A percentile compares a stretch with the other conserved stretches of the same genome.
Evolutionary conservation across 2,113 vertebrate species (phyloP).

Genomic region (Calypte anna): DNA sequence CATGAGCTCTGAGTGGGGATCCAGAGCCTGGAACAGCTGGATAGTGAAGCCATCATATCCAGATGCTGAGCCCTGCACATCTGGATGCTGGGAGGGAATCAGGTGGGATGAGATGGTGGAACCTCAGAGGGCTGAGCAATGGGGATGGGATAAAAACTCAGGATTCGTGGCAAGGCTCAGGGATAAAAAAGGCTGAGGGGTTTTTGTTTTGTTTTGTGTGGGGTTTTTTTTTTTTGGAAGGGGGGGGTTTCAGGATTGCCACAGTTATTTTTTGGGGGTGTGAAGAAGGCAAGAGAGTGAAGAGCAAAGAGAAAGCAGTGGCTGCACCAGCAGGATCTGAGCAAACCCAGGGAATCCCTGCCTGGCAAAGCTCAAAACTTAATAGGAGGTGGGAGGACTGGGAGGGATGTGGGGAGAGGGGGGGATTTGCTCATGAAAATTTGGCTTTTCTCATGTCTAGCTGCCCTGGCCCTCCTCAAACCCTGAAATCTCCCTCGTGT

Average conservation of each 20-base stretch:
- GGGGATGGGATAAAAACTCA: accelerated
- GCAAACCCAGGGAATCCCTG: background rate
- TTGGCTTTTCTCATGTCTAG: background rate
- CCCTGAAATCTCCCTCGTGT: background rate
- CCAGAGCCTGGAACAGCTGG: background rate
- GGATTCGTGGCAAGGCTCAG: background rate
- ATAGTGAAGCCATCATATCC: too few species aligned
- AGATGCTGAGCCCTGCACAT: background rate
- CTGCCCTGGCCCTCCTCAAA: too few species aligned
- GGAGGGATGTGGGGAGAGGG: background rate
- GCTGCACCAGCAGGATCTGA: background rate
- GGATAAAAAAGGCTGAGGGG: background rate
- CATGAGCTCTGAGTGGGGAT: too few species aligned
- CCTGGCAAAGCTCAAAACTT: background rate
- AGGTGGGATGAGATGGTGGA: accelerated
- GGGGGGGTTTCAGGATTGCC: background rate
- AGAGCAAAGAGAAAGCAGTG: background rate
- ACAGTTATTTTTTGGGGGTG: background rate
- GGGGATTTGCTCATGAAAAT: background rate
- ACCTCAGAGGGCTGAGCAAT: background rate
- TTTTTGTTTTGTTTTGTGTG: background rate
- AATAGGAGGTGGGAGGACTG: background rate
- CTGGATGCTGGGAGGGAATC: background rate
- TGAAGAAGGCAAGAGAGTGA: background rate
- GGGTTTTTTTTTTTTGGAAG: too few species aligned